A percentile compares a stretch with the other conserved stretches of the same genome.
phyloP scores from a whole-genome alignment of 1,140 invertebrate species.

The Pristionchus pacificus region DNA sequence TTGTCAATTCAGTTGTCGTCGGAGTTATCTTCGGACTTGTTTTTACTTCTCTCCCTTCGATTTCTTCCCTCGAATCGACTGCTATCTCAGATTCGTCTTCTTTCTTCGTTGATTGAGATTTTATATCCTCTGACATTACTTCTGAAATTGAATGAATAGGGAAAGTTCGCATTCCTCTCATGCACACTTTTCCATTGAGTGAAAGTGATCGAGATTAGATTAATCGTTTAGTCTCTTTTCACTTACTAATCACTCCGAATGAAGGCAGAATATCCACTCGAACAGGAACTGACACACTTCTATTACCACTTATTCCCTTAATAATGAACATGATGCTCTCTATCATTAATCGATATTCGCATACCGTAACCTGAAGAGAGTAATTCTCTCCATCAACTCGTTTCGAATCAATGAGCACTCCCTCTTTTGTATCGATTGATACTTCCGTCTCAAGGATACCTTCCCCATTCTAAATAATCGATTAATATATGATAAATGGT shows the following conservation, averaged over 20 bases:
- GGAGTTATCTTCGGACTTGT: conserved; percentile 5
- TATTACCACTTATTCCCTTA: conserved; percentile 2
- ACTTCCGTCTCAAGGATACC: neutral
- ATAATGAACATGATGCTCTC: too few species aligned
- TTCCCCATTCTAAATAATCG: conserved; percentile 2
- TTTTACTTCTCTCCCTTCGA: neutral
- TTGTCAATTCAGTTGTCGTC: neutral
- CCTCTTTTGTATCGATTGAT: neutral
- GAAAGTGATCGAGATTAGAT: neutral
- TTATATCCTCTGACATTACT: neutral
- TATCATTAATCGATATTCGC: conserved; percentile 2
- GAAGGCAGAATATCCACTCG: neutral
- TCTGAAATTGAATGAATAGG: neutral
- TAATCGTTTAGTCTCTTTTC: too few species aligned
- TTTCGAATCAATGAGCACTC: neutral
- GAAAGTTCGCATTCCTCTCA: neutral
- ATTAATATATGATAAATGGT: conserved; percentile 3
- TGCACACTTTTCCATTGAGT: neutral
- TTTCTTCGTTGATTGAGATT: neutral
- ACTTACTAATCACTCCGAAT: too few species aligned
- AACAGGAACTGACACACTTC: conserved; percentile 10
- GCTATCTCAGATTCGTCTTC: neutral
- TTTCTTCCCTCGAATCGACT: neutral
- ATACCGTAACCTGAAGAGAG: too few species aligned
- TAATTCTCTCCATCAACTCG: neutral